A percentile compares a stretch with the other conserved stretches of the same genome.
phyloP scores from a whole-genome alignment of 2,113 vertebrate species.

The Chloropsis cyanopogon region DNA sequence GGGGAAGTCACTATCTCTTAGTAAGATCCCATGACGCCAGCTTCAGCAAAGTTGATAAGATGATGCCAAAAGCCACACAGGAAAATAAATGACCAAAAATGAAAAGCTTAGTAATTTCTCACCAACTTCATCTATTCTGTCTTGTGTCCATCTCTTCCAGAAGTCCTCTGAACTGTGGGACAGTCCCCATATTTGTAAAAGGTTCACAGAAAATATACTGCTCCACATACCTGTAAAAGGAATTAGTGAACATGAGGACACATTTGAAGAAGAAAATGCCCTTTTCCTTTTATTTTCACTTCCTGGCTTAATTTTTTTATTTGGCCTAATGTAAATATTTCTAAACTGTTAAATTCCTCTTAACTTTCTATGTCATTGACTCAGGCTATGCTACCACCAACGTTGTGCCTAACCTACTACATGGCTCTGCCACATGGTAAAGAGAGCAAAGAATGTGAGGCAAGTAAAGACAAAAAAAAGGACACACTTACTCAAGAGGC shows the following conservation, averaged over 20 bases:
- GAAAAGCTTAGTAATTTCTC: slow-evolving; percentile 3
- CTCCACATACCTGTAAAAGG: slow-evolving; percentile 76
- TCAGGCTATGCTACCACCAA: neutral
- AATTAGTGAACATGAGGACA: neutral
- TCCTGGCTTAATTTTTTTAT: neutral
- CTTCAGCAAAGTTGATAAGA: neutral
- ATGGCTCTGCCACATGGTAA: neutral
- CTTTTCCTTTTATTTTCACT: neutral
- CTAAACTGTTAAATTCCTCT: neutral
- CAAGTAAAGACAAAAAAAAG: neutral
- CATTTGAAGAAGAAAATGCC: neutral
- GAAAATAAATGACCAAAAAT: neutral
- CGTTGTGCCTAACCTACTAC: neutral
- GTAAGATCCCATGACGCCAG: neutral
- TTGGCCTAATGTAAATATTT: neutral
- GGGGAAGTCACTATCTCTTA: neutral
- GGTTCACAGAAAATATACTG: slow-evolving; percentile 80
- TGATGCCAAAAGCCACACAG: neutral
- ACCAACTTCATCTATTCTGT: slow-evolving; percentile 76
- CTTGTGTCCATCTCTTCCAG: slow-evolving; percentile 76
- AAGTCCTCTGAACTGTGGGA: slow-evolving; percentile 77
- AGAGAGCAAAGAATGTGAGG: neutral
- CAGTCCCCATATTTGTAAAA: slow-evolving; percentile 79
- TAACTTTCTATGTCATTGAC: neutral
- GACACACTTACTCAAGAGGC: accelerated